phyloP scores from a whole-genome alignment of 1,140 invertebrate genomes.

The Pogonognathellus flavescens region DNA sequence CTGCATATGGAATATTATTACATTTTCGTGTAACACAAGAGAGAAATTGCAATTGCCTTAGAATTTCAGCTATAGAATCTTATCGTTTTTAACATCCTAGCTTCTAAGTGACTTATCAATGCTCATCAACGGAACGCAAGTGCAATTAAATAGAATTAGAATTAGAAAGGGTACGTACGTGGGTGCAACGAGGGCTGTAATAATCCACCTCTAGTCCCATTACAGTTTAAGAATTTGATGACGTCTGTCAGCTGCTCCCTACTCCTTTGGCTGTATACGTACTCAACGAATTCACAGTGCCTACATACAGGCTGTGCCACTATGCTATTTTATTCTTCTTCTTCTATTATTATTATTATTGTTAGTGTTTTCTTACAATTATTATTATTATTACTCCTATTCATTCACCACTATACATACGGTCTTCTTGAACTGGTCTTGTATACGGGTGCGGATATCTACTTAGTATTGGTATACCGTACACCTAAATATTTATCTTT shows the following conservation, averaged over 20 bases:
- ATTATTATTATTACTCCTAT: constrained; percentile 18
- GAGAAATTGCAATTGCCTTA: neutral
- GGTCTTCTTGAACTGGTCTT: too few relatives aligned
- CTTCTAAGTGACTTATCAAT: constrained; percentile 51
- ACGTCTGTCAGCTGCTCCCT: constrained; percentile 46
- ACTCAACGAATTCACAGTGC: neutral
- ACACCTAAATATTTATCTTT: too few relatives aligned
- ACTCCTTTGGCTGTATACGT: neutral
- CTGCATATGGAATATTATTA: too few relatives aligned
- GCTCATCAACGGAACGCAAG: constrained; percentile 53
- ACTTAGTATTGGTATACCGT: too few relatives aligned
- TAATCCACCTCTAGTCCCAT: constrained; percentile 16
- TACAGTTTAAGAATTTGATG: constrained; percentile 28
- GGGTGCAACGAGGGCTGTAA: constrained; percentile 51
- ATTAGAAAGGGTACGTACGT: constrained; percentile 54
- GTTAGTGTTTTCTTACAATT: neutral
- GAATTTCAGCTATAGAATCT: neutral
- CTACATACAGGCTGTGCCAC: neutral
- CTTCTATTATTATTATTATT: neutral
- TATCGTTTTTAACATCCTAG: constrained; percentile 32
- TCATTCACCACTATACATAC: neutral
- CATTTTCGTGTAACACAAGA: too few relatives aligned
- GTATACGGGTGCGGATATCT: too few relatives aligned
- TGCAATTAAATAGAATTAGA: constrained; percentile 53
- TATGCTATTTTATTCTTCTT: neutral